phyloP scores from a whole-genome alignment of 2,113 vertebrate species.

The Odocoileus hemionus region DNA sequence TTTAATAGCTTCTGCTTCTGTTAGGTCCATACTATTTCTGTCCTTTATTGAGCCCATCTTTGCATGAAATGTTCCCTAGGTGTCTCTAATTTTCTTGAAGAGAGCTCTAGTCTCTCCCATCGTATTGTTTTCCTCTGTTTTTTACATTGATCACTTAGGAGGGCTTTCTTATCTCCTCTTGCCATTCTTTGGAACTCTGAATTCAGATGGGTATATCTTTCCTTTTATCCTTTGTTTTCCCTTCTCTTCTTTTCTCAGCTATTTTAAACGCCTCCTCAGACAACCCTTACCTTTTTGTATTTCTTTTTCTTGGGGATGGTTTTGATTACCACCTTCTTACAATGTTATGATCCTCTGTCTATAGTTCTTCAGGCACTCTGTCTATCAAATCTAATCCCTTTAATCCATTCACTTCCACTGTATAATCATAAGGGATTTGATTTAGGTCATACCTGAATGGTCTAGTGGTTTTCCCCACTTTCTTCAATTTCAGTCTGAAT shows the following conservation, averaged over 20 bases:
- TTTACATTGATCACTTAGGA: not conserved
- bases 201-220: not conserved
- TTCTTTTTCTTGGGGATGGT: not conserved
- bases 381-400: not conserved
- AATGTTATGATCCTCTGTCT: not conserved
- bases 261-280: not conserved
- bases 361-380: not conserved
- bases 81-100: not conserved
- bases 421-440: not conserved
- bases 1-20: not conserved
- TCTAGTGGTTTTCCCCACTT: not conserved
- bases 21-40: not conserved
- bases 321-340: not conserved
- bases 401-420: not conserved
- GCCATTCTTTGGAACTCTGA: not conserved
- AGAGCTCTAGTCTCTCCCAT: not conserved
- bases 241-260: not conserved
- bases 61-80: not conserved
- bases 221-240: not conserved
- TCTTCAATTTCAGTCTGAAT: not conserved
- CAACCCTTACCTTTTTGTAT: not conserved
- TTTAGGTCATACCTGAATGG: not conserved
- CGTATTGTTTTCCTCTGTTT: not conserved
- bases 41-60: not conserved
- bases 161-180: not conserved